A percentile compares a stretch with the other conserved stretches of the same genome.
phyloP scores from a whole-genome alignment of 2,113 vertebrate species.

The Ptychochromis oligacanthus region DNA sequence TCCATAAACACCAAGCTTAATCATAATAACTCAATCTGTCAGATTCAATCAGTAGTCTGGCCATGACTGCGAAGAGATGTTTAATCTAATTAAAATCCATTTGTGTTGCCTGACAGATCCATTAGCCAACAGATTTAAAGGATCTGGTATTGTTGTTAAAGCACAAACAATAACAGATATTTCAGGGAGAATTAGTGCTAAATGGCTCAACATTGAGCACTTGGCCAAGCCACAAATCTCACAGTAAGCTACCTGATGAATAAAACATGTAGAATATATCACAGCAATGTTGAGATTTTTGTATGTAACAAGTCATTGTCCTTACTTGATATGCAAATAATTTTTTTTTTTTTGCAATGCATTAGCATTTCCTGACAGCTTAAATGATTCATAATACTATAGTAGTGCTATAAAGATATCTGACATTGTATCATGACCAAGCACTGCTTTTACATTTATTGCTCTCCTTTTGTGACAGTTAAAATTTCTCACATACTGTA shows the following conservation, averaged over 20 bases:
- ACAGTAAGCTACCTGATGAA: constrained; percentile 40
- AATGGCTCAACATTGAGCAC: constrained; percentile 48
- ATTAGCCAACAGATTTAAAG: constrained; percentile 56
- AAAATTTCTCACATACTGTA: background rate
- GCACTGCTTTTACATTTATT: constrained; percentile 32
- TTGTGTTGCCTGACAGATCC: constrained; percentile 52
- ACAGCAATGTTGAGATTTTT: constrained; percentile 29
- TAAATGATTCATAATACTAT: constrained; percentile 47
- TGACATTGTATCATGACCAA: constrained; percentile 23
- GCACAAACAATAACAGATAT: constrained; percentile 54
- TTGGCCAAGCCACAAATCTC: constrained; percentile 43
- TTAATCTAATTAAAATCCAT: constrained; percentile 67
- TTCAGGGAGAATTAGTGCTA: constrained; percentile 48
- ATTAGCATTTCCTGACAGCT: constrained; percentile 27
- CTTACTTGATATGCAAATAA: constrained; percentile 43
- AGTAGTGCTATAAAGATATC: constrained; percentile 24
- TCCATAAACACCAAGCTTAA: constrained; percentile 65
- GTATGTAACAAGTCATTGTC: constrained; percentile 33
- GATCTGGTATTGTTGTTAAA: constrained; percentile 55
- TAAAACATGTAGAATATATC: constrained; percentile 61
- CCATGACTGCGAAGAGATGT: constrained; percentile 27
- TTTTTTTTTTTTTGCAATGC: background rate
- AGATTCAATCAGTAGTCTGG: constrained; percentile 49
- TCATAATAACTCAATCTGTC: constrained; percentile 71
- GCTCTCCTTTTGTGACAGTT: background rate